Evolutionary conservation across 1,140 invertebrate genomes (phyloP).

Genomic region (Heliconius eleuchia): DNA sequence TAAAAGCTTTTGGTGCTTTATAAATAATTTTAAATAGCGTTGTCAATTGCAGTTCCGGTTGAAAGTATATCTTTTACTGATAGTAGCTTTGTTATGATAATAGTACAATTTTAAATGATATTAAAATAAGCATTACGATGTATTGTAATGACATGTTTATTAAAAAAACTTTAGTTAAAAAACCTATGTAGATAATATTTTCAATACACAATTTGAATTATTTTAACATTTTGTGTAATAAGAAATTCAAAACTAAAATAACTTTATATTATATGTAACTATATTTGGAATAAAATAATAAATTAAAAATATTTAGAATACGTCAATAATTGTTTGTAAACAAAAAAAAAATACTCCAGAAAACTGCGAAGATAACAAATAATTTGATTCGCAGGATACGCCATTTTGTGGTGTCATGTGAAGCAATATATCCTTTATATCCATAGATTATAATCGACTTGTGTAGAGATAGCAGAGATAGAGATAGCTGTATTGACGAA

Average conservation of each 20-base stretch:
- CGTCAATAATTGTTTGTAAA: background rate
- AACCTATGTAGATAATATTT: background rate
- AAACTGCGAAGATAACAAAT: background rate
- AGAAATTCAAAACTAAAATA: too few species aligned
- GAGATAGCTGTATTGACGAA: background rate
- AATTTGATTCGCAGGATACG: background rate
- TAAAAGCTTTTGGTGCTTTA: background rate
- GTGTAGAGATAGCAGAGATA: background rate
- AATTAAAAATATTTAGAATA: too few species aligned
- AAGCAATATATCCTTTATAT: background rate
- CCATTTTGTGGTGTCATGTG: constrained; percentile 11
- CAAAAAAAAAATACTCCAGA: background rate
- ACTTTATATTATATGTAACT: too few species aligned
- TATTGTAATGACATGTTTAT: too few species aligned
- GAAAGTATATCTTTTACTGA: background rate
- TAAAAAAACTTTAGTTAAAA: too few species aligned
- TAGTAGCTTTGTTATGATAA: background rate
- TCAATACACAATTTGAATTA: too few species aligned
- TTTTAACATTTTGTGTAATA: too few species aligned
- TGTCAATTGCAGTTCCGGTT: background rate
- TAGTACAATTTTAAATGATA: background rate
- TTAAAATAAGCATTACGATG: too few species aligned
- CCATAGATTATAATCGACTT: background rate
- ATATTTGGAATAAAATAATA: too few species aligned
- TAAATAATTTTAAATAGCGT: background rate